A percentile compares a stretch with the other conserved stretches of the same genome.
phyloP scores from a whole-genome alignment of 2,888 invertebrate species.

The Hirtodrosophila trivittata region DNA sequence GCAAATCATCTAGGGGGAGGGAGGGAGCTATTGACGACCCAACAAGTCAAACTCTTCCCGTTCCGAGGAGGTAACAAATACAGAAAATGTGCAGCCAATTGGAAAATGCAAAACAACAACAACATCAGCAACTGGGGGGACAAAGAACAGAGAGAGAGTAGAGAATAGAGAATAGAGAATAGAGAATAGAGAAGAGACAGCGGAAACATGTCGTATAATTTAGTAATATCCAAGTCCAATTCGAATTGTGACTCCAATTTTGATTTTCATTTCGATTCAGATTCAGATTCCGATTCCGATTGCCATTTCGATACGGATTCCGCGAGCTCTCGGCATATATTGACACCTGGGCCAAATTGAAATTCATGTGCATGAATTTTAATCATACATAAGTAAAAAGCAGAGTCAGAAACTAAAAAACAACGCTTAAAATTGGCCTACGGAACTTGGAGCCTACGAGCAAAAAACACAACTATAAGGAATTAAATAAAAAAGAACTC shows the following conservation, averaged over 20 bases:
- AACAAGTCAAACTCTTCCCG: slow-evolving; percentile 29
- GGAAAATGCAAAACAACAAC: slow-evolving; percentile 59
- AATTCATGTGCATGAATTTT: slow-evolving; percentile 42
- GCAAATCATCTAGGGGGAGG: slow-evolving; percentile 45
- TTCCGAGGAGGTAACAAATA: slow-evolving; percentile 38
- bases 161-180: slow-evolving; percentile 1
- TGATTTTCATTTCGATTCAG: neutral
- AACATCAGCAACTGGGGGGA: slow-evolving; percentile 10
- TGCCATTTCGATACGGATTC: slow-evolving; percentile 22
- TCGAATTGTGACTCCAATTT: neutral
- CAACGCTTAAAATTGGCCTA: slow-evolving; percentile 34
- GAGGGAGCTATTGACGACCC: neutral
- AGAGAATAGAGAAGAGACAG: slow-evolving; percentile 13
- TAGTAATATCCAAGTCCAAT: slow-evolving; percentile 56
- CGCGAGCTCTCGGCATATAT: slow-evolving; percentile 43
- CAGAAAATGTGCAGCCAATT: slow-evolving; percentile 58
- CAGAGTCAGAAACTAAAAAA: slow-evolving; percentile 31
- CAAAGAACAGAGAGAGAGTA: slow-evolving; percentile 5
- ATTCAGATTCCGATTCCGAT: slow-evolving; percentile 21
- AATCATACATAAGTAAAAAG: slow-evolving; percentile 40
- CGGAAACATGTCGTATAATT: slow-evolving; percentile 57
- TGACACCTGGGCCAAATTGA: slow-evolving; percentile 51
- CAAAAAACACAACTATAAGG: neutral
- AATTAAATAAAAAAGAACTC: slow-evolving; percentile 8
- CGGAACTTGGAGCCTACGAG: slow-evolving; percentile 28